Base-by-base conservation (phyloP, 2,888 invertebrate species). In the Erebia palarica region DNA sequence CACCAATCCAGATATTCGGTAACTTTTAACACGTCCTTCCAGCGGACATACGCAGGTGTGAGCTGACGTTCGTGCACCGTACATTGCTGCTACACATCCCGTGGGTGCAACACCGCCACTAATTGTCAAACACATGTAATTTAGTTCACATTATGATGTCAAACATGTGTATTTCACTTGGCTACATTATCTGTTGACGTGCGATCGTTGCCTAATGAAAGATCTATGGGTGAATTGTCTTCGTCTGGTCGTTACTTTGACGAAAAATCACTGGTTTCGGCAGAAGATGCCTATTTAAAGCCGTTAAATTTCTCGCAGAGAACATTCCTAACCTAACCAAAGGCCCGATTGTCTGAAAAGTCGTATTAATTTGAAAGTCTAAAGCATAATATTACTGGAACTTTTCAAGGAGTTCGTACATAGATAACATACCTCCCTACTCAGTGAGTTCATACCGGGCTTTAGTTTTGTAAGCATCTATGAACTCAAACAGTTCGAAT, bases 121-220 rank as follows among this genome's bases (percentile, higher is more conserved):
- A 88, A 91, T 91, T 89, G 88, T 89, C 87, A 87, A 85, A 91
- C 91, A 90, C 84, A 86, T 88, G 90, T 91, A 90, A 90, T 91
- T 91, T 86, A 87, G 87, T 89, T 86, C 86, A 86, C 86, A 84
- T 84, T 84, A 88, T 89, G 88, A 87, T 86, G 81, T 87, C 87
- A 51, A 51, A 67, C 61, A 68, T 63, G 59, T 67, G 67, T 68
- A 68, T 68, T 42, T 59, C 53, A 61, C 61, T 67, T 66, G 63
- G 61, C 21, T 65, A 27, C 58, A 64, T 59, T 36, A 67, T 58
- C 55, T 42, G 70, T 21, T 85, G 86, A 85, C 84, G 86, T 82
- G 85, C 81, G 79, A 81, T 82, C 81, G 79, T 76, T 78, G 78
- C 78, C 80, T 77, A 84, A 80, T 84, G 90, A 91, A 85, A 89